A percentile compares a stretch with the other conserved stretches of the same genome.
These are phyloP conservation scores for Acrocyrtus sp. DNA, from an alignment of 2,888 invertebrate species.

Conservation along the genomic window DNA sequence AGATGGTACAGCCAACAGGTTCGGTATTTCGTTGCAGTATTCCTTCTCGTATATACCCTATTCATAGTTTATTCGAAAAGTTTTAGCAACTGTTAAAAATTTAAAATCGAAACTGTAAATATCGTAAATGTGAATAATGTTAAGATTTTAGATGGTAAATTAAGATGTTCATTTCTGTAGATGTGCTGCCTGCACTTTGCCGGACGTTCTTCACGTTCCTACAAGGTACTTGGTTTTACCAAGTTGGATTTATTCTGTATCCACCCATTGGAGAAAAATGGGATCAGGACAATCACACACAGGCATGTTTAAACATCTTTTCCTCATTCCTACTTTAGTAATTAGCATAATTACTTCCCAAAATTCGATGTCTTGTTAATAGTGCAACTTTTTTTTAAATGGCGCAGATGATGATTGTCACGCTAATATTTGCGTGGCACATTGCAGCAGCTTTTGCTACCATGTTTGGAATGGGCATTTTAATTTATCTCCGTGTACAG, in stretches of 20 bases:
- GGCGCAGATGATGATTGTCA: constrained; percentile 68
- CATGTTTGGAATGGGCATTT: constrained; percentile 54
- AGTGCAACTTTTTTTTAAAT: constrained; percentile 44
- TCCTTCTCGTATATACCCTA: no score
- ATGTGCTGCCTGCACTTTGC: constrained; percentile 65
- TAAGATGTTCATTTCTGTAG: no score
- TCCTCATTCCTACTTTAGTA: neutral
- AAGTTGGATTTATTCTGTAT: constrained; percentile 69
- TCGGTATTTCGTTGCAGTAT: no score
- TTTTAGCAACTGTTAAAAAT: no score
- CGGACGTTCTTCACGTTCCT: constrained; percentile 67
- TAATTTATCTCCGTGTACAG: constrained; percentile 59
- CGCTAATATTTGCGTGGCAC: constrained; percentile 65
- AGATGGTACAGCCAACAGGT: constrained; percentile 66
- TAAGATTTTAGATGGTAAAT: no score
- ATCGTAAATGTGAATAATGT: no score
- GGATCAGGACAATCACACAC: constrained; percentile 66
- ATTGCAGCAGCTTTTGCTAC: constrained; percentile 55
- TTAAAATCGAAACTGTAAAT: no score
- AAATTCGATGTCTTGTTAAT: constrained; percentile 4
- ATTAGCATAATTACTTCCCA: neutral
- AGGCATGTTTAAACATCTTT: constrained; percentile 44
- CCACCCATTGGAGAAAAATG: constrained; percentile 66
- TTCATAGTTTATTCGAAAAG: no score
- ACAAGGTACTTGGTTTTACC: constrained; percentile 71